Evolutionary conservation across 2,888 invertebrate species (phyloP).

Genomic region (Cacoxenus indagator): DNA sequence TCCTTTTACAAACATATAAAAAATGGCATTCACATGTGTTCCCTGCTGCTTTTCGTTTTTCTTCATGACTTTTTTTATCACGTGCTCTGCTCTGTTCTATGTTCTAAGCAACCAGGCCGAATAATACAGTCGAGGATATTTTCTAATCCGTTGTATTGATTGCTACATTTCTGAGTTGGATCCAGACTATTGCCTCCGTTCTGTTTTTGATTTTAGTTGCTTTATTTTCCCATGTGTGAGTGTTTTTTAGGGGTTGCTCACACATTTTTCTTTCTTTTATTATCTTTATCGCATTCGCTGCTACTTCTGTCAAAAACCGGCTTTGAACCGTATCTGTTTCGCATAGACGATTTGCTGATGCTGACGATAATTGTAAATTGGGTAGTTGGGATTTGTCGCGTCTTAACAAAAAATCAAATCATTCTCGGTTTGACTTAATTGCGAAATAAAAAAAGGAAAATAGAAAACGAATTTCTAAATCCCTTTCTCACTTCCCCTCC

Average conservation of each 20-base stretch:
- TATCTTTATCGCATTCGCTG: slow-evolving; percentile 5
- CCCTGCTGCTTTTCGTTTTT: slow-evolving; percentile 3
- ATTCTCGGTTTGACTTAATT: slow-evolving; percentile 22
- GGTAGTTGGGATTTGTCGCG: slow-evolving; percentile 14
- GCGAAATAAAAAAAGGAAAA: background rate
- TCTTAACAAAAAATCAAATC: slow-evolving; percentile 18
- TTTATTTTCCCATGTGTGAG: slow-evolving; percentile 15
- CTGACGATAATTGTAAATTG: slow-evolving; percentile 2
- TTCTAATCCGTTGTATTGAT: slow-evolving; percentile 65
- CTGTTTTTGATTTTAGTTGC: slow-evolving; percentile 9
- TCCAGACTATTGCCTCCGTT: too few species aligned
- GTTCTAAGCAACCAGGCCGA: slow-evolving; percentile 44
- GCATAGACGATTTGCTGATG: background rate
- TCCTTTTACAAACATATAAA: slow-evolving; percentile 35
- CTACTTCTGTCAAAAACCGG: background rate
- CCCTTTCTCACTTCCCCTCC: too few species aligned
- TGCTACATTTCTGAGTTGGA: slow-evolving; percentile 39
- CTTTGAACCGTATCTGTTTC: slow-evolving; percentile 6
- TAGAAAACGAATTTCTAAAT: background rate
- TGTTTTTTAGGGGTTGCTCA: slow-evolving; percentile 27
- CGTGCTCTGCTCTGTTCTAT: slow-evolving; percentile 13
- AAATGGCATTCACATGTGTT: slow-evolving; percentile 8
- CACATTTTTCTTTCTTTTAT: slow-evolving; percentile 40
- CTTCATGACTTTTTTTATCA: slow-evolving; percentile 14
- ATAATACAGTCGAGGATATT: slow-evolving; percentile 59